These are phyloP conservation scores for Hippocampus barbouri DNA, from an alignment of 2,113 vertebrate genomes.

Conservation along the genomic window DNA sequence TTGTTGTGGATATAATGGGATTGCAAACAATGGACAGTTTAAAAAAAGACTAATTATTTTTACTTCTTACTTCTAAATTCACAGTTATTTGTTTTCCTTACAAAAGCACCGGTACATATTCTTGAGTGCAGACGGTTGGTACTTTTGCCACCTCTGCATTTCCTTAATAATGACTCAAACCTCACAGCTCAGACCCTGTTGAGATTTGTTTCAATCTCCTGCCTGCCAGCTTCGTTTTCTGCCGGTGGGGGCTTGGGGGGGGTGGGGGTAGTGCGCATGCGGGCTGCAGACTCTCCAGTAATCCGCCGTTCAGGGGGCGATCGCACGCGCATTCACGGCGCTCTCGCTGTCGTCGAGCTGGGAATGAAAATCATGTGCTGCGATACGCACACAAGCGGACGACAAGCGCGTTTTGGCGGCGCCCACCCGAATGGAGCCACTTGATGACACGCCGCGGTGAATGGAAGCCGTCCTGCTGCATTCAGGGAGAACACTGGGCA, in stretches of 20 bases:
- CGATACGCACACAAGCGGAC: background rate
- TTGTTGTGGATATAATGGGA: too few species aligned
- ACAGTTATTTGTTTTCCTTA: too few species aligned
- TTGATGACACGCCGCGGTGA: conserved; percentile 9
- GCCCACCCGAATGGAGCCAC: conserved; percentile 6
- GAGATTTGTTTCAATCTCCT: conserved; percentile 53
- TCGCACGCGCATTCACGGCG: conserved; percentile 60
- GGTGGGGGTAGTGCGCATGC: conserved; percentile 63
- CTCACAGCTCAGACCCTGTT: conserved; percentile 21
- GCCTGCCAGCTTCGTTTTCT: conserved; percentile 39
- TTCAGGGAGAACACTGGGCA: conserved; percentile 34
- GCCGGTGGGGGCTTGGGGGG: background rate
- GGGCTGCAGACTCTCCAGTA: conserved; percentile 70
- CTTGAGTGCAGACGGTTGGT: background rate
- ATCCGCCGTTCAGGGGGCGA: conserved; percentile 63
- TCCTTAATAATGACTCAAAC: conserved; percentile 30
- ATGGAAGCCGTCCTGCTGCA: conserved; percentile 7
- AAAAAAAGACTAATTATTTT: too few species aligned
- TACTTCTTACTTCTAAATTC: too few species aligned
- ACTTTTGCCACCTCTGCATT: background rate
- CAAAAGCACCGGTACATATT: background rate
- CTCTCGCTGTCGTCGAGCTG: conserved; percentile 44
- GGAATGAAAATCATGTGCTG: conserved; percentile 30
- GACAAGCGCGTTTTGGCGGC: background rate
- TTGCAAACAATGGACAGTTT: too few species aligned